A percentile compares a stretch with the other conserved stretches of the same genome.
Conservation (phyloP, 2,797 vertebrate species). For the Clamator glandarius region DNA sequence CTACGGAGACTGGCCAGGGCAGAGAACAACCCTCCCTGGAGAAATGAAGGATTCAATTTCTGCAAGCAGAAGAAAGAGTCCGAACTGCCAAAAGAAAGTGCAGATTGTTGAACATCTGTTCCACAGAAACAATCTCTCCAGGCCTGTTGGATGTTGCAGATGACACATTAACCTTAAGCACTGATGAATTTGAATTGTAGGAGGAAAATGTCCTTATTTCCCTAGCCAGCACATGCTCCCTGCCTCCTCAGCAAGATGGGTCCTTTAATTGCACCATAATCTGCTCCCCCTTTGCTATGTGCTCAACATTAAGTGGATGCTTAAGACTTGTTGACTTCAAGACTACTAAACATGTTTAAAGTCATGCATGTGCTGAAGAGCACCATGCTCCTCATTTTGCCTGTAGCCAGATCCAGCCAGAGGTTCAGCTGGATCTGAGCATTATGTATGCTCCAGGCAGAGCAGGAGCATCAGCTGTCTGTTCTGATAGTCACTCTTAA, state of each 20-base stretch:
- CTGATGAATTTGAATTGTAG: neutral
- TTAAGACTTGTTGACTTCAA: neutral
- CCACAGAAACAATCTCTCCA: neutral
- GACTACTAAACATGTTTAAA: neutral
- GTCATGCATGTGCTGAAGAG: neutral
- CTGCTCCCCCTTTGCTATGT: neutral
- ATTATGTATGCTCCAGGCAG: neutral
- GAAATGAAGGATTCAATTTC: neutral
- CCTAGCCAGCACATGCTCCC: neutral
- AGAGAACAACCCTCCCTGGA: neutral
- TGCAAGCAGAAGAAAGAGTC: neutral
- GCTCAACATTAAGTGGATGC: neutral
- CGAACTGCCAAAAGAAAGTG: neutral
- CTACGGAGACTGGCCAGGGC: neutral
- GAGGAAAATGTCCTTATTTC: neutral
- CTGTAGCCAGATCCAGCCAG: neutral
- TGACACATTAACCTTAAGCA: slow-evolving; percentile 10
- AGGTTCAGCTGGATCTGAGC: neutral
- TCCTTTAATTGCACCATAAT: neutral
- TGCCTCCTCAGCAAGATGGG: neutral
- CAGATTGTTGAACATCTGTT: slow-evolving; percentile 18
- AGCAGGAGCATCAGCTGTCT: neutral
- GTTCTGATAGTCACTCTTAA: neutral
- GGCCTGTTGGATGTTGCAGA: neutral
- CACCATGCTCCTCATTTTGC: neutral